phyloP scores from a whole-genome alignment of 2,888 invertebrate species.

The Helobdella robusta region DNA sequence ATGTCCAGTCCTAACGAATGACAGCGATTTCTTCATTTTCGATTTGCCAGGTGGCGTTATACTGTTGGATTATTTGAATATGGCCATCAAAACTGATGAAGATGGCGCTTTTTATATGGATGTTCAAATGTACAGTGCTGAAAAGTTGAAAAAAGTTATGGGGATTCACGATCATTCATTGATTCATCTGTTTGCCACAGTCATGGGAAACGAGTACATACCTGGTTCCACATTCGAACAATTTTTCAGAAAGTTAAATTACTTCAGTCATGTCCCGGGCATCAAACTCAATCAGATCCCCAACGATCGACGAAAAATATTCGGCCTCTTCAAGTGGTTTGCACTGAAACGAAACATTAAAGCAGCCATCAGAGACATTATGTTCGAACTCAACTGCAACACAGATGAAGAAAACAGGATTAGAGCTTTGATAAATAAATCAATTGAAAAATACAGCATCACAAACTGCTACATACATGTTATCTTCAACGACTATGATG shows the following conservation, averaged over 20 bases:
- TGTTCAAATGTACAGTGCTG: conserved; percentile 60
- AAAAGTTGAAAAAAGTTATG: conserved; percentile 61
- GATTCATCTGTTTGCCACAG: conserved; percentile 68
- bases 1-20: conserved; percentile 80
- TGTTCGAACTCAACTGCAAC: conserved; percentile 37
- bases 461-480: conserved; percentile 3
- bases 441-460: conserved; percentile 41
- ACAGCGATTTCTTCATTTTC: conserved; percentile 87
- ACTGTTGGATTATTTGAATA: conserved; percentile 55
- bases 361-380: conserved; percentile 58
- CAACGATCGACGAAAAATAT: conserved; percentile 50
- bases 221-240: conserved; percentile 56
- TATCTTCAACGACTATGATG: conserved; percentile 10
- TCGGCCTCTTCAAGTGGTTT: conserved; percentile 66
- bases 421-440: conserved; percentile 37
- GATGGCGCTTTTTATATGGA: conserved; percentile 36
- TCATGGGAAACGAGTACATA: conserved; percentile 83
- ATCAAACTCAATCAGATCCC: conserved; percentile 2
- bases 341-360: conserved; percentile 60
- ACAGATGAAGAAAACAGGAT: conserved; percentile 37
- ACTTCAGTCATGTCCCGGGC: conserved; percentile 38
- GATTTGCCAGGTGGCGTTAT: conserved; percentile 65
- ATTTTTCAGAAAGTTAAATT: conserved; percentile 58
- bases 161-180: conserved; percentile 60
- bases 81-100: conserved; percentile 21